These are phyloP conservation scores for Ennomos erosarius DNA, from an alignment of 2,888 invertebrate genomes.

Conservation along the genomic window DNA sequence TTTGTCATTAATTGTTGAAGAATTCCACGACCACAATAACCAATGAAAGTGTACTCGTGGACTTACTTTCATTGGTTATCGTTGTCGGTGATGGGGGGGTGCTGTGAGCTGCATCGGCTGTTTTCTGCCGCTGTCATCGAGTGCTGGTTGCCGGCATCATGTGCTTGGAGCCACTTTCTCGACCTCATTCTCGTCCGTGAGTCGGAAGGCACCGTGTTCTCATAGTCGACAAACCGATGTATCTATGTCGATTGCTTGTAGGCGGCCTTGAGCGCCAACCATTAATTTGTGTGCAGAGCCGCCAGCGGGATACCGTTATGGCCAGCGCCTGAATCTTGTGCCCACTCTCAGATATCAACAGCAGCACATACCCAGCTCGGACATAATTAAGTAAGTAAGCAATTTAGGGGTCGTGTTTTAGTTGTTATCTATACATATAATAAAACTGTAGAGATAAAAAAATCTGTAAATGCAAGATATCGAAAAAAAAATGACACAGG, in stretches of 20 bases:
- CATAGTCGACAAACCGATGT: slow-evolving; percentile 80
- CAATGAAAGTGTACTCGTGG: too few species aligned
- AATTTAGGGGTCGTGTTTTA: too few species aligned
- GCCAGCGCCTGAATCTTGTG: slow-evolving; percentile 71
- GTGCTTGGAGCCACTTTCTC: slow-evolving; percentile 71
- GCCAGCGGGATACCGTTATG: slow-evolving; percentile 76
- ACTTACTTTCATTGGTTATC: slow-evolving; percentile 19
- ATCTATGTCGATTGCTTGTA: slow-evolving; percentile 83
- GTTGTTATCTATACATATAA: too few species aligned
- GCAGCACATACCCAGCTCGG: slow-evolving; percentile 52
- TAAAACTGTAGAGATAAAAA: too few species aligned
- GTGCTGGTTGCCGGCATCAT: slow-evolving; percentile 37
- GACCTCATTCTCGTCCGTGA: slow-evolving; percentile 75
- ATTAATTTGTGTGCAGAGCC: slow-evolving; percentile 83
- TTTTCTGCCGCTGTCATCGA: slow-evolving; percentile 34
- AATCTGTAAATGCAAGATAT: too few species aligned
- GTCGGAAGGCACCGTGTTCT: slow-evolving; percentile 76
- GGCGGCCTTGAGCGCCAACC: slow-evolving; percentile 82
- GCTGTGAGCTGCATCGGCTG: background rate
- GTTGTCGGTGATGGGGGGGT: background rate
- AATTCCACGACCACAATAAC: too few species aligned
- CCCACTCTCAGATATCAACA: slow-evolving; percentile 63
- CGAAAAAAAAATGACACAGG: too few species aligned
- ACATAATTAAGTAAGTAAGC: slow-evolving; percentile 23
- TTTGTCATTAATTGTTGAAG: slow-evolving; percentile 51